A percentile compares a stretch with the other conserved stretches of the same genome.
Conservation (phyloP, 2,888 invertebrate genomes). For the Cataglyphis albicans region DNA sequence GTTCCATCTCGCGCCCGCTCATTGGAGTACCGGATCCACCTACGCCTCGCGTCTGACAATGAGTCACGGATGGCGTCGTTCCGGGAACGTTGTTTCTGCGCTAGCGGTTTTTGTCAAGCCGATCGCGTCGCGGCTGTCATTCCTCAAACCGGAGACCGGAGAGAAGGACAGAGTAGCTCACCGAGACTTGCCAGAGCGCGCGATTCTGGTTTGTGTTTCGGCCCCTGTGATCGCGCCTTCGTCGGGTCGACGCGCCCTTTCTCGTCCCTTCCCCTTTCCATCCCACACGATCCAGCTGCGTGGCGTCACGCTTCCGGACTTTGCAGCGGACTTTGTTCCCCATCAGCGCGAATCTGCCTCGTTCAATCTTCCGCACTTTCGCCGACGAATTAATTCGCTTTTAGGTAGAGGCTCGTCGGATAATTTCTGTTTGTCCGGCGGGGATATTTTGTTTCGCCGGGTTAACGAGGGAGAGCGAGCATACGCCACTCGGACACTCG, state of each 20-base stretch:
- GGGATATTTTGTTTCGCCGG: neutral
- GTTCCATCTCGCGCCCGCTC: conserved; percentile 23
- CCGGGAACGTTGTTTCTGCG: conserved; percentile 64
- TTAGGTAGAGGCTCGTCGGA: neutral
- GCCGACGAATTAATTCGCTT: conserved; percentile 24
- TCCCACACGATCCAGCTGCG: conserved; percentile 45
- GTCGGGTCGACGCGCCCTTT: conserved; percentile 41
- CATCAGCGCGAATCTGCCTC: conserved; percentile 23
- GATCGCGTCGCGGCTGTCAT: conserved; percentile 48
- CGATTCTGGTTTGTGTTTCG: conserved; percentile 7
- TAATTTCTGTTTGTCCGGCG: neutral
- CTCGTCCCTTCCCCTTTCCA: conserved; percentile 25
- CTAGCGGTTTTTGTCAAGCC: conserved; percentile 34
- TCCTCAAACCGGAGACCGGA: conserved; percentile 25
- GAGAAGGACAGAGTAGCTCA: conserved; percentile 25
- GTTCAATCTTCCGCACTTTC: conserved; percentile 15
- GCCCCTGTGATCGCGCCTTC: conserved; percentile 24
- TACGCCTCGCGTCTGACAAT: conserved; percentile 46
- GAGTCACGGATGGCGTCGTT: conserved; percentile 61
- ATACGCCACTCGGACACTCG: neutral
- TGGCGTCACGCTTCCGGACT: conserved; percentile 44
- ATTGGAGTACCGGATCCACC: conserved; percentile 28
- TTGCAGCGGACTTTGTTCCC: conserved; percentile 27
- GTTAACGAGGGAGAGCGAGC: neutral
- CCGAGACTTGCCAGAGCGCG: conserved; percentile 42